Evolutionary conservation across 1,140 invertebrate species (phyloP).

Genomic region (Temnothorax longispinosus): DNA sequence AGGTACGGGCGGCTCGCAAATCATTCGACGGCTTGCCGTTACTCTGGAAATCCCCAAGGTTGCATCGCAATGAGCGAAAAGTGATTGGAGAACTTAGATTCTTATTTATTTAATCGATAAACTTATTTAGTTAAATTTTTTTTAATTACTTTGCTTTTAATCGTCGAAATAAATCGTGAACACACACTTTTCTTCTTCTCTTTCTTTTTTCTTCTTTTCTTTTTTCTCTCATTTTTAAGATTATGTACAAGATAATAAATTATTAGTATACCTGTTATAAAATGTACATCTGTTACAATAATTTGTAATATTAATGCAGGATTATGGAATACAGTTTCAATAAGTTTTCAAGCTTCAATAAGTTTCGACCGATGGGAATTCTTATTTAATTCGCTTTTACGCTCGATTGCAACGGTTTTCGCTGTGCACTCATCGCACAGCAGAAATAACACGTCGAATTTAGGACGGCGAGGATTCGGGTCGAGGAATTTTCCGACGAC

Average conservation of each 20-base stretch:
- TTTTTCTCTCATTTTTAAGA: background rate
- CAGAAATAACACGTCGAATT: constrained; percentile 53
- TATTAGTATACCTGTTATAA: background rate
- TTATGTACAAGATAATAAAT: background rate
- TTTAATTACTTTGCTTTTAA: background rate
- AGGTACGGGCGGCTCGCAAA: background rate
- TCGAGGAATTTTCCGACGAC: constrained; percentile 37
- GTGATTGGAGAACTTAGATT: background rate
- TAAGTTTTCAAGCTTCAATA: background rate
- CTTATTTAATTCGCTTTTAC: constrained; percentile 13
- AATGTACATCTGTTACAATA: background rate
- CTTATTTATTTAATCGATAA: background rate
- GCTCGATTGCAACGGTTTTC: background rate
- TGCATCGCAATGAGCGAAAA: background rate
- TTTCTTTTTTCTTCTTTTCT: too few species aligned
- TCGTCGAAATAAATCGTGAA: background rate
- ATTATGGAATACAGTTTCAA: background rate
- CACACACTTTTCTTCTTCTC: background rate
- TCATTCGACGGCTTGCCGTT: background rate
- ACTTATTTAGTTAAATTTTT: too few species aligned
- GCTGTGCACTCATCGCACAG: background rate
- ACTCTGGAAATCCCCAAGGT: background rate
- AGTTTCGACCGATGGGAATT: background rate
- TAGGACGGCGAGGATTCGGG: constrained; percentile 12
- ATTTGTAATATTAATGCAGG: background rate